Evolutionary conservation across 2,797 vertebrate species (phyloP), one percentile per base, ranked within the genome.

Genomic region (Macrochelys suwanniensis): DNA sequence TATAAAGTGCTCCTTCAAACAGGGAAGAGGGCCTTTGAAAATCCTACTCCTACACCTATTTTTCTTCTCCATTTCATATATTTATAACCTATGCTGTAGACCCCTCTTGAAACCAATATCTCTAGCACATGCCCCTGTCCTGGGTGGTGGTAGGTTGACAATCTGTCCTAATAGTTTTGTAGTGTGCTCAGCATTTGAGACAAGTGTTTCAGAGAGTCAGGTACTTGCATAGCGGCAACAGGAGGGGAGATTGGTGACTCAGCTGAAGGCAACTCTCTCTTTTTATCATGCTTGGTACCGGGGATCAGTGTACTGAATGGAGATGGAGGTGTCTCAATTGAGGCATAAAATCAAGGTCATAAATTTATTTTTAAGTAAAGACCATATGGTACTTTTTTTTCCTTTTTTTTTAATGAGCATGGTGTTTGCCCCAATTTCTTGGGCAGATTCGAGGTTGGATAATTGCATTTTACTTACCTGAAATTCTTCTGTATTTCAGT

Each of bases 271-370:
- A 90, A 90, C 92, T 5, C 93, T 92, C 85, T 49, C 21, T 88
- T 93, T 89, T 78, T 86, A 89, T 86, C 91, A 92, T 96, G 95
- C 94, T 93, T 83, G 88, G 89, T 95, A 95, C 17, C n/a, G 31
- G 5, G 11, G 9, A 65, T 85, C 31, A 47, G 49, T 31, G 71
- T 80, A 57, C 51, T 90, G 82, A 80, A 45, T 37, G 57, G 92
- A 83, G 47, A 47, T 79, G 84, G 94, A 54, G 37, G 6, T 86
- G 56, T 80, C 89, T 95, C 92, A 93, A 37, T 47, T 80, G 86
- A 78, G 57, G 92, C 47, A 42, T 3, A 54, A 37, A 68, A 68
- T 33, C 17, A n/a, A 68, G 33, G 33, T 37, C 33, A 37, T 37
- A 4, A 68, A 68, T 68, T n/a, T 93, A n/a, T 68, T 68, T 93